Percentiles rank a stretch among this genome's conserved stretches.
Conservation (phyloP, 2,888 invertebrate genomes). For the Sialis fuliginosa region DNA sequence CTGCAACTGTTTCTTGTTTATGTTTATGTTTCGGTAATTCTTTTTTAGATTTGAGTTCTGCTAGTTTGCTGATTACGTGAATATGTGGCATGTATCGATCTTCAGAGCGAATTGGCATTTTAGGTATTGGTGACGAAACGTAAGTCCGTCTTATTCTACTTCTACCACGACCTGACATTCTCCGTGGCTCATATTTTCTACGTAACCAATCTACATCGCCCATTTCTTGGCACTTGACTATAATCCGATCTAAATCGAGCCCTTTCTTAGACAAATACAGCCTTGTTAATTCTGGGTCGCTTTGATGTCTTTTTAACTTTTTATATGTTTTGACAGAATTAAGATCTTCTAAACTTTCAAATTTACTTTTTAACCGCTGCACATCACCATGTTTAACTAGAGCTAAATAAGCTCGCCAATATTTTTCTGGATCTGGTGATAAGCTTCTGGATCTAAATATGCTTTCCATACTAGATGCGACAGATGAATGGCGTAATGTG, state of each 20-base stretch:
- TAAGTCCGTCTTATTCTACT: slow-evolving; percentile 27
- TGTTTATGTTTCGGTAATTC: slow-evolving; percentile 13
- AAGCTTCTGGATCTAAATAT: slow-evolving; percentile 51
- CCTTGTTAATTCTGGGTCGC: slow-evolving; percentile 59
- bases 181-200: slow-evolving; percentile 37
- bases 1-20: slow-evolving; percentile 16
- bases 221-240: slow-evolving; percentile 28
- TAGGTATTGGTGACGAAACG: slow-evolving; percentile 42
- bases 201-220: slow-evolving; percentile 43
- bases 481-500: slow-evolving; percentile 22
- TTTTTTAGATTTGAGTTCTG: slow-evolving; percentile 27
- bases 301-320: slow-evolving; percentile 42
- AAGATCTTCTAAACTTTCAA: slow-evolving; percentile 45
- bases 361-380: slow-evolving; percentile 54
- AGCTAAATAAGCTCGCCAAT: slow-evolving; percentile 49
- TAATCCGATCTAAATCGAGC: slow-evolving; percentile 28
- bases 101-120: slow-evolving; percentile 40
- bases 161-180: slow-evolving; percentile 27
- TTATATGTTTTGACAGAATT: slow-evolving; percentile 14
- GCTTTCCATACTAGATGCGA: slow-evolving; percentile 43
- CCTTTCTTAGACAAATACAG: slow-evolving; percentile 30
- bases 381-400: slow-evolving; percentile 63
- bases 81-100: slow-evolving; percentile 76
- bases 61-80: slow-evolving; percentile 77
- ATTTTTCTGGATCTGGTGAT: slow-evolving; percentile 55